Percentiles rank a stretch among this genome's conserved stretches.
phyloP scores from a whole-genome alignment of 2,888 invertebrate species.

The Ophion ellenae region DNA sequence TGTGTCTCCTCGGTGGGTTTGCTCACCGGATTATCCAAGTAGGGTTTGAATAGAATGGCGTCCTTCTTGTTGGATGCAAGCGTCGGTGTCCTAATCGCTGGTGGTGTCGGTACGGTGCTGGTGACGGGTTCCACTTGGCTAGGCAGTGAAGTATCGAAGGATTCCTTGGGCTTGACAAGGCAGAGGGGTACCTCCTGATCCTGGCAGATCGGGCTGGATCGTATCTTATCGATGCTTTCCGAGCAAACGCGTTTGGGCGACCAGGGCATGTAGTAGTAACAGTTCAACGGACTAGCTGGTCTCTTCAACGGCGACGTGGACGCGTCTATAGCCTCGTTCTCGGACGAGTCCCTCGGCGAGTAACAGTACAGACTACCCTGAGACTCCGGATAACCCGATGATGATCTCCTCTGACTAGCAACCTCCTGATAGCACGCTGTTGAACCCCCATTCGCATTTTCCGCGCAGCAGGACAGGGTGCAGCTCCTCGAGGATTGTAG shows the following conservation, averaged over 20 bases:
- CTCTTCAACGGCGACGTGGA: conserved; percentile 69
- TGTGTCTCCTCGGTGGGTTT: conserved; percentile 77
- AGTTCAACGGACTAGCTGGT: conserved; percentile 71
- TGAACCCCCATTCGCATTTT: conserved; percentile 62
- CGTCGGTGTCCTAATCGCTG: conserved; percentile 64
- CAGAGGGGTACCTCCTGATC: conserved; percentile 83
- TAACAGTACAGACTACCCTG: conserved; percentile 72
- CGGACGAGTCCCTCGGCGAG: conserved; percentile 73
- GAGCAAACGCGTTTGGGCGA: conserved; percentile 75
- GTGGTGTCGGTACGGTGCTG: conserved; percentile 75
- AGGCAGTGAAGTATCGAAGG: conserved; percentile 56
- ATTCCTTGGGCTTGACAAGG: conserved; percentile 81
- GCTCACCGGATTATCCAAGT: conserved; percentile 88
- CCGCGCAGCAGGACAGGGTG: conserved; percentile 76
- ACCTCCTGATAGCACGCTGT: conserved; percentile 60
- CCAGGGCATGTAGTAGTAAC: conserved; percentile 72
- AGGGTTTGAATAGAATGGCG: conserved; percentile 91
- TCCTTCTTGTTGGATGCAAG: conserved; percentile 85
- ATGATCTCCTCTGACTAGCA: conserved; percentile 71
- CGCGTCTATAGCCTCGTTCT: conserved; percentile 59
- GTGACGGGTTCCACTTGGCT: conserved; percentile 74
- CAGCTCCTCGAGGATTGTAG: conserved; percentile 67
- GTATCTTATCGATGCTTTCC: conserved; percentile 68
- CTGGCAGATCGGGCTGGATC: conserved; percentile 65
- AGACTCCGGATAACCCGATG: conserved; percentile 71